phyloP scores from a whole-genome alignment of 23 tunicate genomes.

The Ascidia mentula region DNA sequence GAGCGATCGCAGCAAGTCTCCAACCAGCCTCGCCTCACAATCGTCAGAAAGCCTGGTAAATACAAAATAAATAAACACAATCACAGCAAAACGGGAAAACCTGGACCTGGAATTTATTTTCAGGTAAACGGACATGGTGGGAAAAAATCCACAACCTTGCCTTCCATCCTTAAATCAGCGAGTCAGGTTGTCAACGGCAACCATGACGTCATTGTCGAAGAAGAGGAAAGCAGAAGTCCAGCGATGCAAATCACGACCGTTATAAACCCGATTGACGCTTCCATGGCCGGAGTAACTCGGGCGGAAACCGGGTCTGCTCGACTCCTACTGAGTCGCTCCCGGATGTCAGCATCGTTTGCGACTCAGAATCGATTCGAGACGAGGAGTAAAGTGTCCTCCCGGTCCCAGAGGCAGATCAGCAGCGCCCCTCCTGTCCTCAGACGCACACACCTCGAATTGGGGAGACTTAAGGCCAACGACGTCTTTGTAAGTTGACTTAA shows the following conservation, averaged over 20 bases:
- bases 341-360: conserved; percentile 21
- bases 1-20: background rate
- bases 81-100: background rate
- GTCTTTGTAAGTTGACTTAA: conserved; percentile 51
- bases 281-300: conserved; percentile 12
- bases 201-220: background rate
- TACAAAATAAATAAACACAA: background rate
- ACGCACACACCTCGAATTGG: conserved; percentile 55
- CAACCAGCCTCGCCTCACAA: background rate
- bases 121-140: background rate
- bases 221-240: background rate
- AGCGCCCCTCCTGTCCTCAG: conserved; percentile 32
- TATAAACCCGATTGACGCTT: conserved; percentile 22
- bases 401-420: background rate
- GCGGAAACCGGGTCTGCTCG: background rate
- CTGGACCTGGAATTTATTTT: background rate
- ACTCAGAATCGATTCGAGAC: no score
- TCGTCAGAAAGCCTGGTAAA: background rate
- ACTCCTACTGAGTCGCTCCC: conserved; percentile 3
- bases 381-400: background rate
- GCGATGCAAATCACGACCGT: background rate
- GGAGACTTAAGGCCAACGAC: conserved; percentile 56
- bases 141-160: background rate
- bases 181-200: background rate
- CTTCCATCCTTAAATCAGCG: background rate